Base-by-base conservation (phyloP, 1,140 invertebrate genomes). In the Magallana angulata region DNA sequence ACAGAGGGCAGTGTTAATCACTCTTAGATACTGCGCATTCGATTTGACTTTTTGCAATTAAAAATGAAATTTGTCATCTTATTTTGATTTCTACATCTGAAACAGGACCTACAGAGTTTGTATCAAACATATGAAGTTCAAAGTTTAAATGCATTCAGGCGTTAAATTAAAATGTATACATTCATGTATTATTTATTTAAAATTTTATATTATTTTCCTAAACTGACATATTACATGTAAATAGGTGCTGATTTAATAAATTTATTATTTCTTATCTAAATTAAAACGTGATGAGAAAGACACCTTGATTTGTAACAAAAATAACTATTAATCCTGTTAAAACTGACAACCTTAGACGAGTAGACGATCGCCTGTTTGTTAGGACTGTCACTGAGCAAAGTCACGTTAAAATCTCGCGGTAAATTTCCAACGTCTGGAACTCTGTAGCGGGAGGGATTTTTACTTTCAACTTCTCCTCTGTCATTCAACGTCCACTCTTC, bases 371-470 rank as follows among this genome's bases (percentile, higher is more conserved):
- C 98, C 92, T 97, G 96, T 7, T 97, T 97, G 96, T 99, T 99
- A 0, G 97, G 96, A 48, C 96, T 96, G 36, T 97, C 97, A 94
- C 98, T 98, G 0, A 99, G 95, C 60, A 99, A 94, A 30, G 97
- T 97, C 0, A 99, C 98, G 94, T 99, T 98, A 92, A 99, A 98
- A 94, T 98, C 97, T 88, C 95, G 95, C 0, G 98, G 98, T 93
- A 98, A 98, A 92, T 99, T 97, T 4, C 96, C 96, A 93, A 95
- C 98, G 6, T 97, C 97, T 9, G 98, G 98, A 87, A 99, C 96
- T 95, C 99, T 99, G 92, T 99, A 99, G 76, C 96, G 96, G 16
- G 98, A 98, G 60, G 98, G 98, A n/a, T 98, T 98, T 91, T 97
- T 96, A 1, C 97, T 98, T 86, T 96, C 96, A 24, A 98, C 94